Evolutionary conservation across 2,888 invertebrate species (phyloP).

Genomic region (Caenorhabditis angaria): DNA sequence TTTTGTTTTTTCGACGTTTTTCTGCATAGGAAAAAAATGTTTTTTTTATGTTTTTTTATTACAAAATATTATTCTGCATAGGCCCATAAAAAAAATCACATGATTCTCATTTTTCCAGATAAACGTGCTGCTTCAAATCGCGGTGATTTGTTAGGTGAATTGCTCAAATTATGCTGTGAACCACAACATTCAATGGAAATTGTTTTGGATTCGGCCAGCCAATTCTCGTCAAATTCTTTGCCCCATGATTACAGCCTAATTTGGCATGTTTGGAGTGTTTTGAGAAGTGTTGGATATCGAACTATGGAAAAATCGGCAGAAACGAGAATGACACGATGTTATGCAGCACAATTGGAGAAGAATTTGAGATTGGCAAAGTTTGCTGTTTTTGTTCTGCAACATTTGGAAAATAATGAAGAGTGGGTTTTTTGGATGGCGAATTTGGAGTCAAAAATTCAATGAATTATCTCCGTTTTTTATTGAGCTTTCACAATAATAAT

Average conservation of each 20-base stretch:
- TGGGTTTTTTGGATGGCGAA: conserved; percentile 16
- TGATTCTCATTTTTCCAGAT: too few relatives aligned
- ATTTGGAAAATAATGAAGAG: conserved; percentile 54
- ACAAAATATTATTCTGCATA: too few relatives aligned
- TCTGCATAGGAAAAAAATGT: too few relatives aligned
- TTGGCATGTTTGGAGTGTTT: conserved; percentile 58
- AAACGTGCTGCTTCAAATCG: conserved; percentile 26
- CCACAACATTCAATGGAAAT: conserved; percentile 40
- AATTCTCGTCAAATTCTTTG: too few relatives aligned
- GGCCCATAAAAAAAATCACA: too few relatives aligned
- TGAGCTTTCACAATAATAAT: background rate
- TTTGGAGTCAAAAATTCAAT: background rate
- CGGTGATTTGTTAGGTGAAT: conserved; percentile 39
- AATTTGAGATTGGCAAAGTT: conserved; percentile 27
- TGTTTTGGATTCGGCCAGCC: conserved; percentile 41
- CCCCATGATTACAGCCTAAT: conserved; percentile 34
- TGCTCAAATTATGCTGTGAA: conserved; percentile 46
- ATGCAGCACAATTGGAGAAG: conserved; percentile 48
- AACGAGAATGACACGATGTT: conserved; percentile 45
- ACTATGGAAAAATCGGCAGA: conserved; percentile 45
- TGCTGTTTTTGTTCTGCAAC: conserved; percentile 51
- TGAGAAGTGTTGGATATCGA: conserved; percentile 48
- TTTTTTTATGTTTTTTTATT: too few relatives aligned
- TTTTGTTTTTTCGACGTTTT: too few relatives aligned
- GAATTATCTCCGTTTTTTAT: too few relatives aligned